Percentiles rank a stretch among this genome's conserved stretches.
phyloP scores from a whole-genome alignment of 2,888 invertebrate genomes.

The Pristionchus entomophagus region DNA sequence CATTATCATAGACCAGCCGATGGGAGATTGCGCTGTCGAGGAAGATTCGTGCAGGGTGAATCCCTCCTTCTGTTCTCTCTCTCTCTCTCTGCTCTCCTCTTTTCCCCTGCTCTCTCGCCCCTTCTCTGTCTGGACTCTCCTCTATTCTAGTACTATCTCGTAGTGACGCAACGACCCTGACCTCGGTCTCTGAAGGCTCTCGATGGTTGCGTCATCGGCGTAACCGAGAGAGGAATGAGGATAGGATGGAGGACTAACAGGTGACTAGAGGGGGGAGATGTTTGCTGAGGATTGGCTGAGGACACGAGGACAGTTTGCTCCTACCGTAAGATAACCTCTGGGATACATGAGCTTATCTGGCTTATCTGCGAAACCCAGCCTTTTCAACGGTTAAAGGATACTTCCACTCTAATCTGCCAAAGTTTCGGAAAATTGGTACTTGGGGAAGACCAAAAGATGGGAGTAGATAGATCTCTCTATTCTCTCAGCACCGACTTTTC shows the following conservation, averaged over 20 bases:
- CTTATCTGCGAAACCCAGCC: background rate
- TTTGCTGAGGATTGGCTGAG: background rate
- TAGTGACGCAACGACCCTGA: constrained; percentile 3
- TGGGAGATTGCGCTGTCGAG: background rate
- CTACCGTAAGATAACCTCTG: background rate
- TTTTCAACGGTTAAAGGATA: no score
- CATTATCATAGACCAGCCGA: background rate
- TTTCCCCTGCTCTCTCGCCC: constrained; percentile 4
- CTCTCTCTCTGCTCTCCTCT: background rate
- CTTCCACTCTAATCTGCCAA: no score
- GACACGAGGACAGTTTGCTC: background rate
- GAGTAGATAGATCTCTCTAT: no score
- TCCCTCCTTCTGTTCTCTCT: no score
- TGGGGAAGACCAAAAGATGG: no score
- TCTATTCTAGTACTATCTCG: background rate
- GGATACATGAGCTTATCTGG: background rate
- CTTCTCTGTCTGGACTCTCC: background rate
- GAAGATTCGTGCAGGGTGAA: background rate
- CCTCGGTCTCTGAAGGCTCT: background rate
- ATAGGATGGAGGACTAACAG: background rate
- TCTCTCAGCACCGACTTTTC: no score
- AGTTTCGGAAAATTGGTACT: no score
- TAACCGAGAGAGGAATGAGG: background rate
- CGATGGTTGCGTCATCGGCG: background rate
- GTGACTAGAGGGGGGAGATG: background rate